Percentiles rank a stretch among this genome's conserved stretches.
These are phyloP conservation scores for Samia ricini DNA, from an alignment of 1,140 invertebrate genomes.

Conservation along the genomic window DNA sequence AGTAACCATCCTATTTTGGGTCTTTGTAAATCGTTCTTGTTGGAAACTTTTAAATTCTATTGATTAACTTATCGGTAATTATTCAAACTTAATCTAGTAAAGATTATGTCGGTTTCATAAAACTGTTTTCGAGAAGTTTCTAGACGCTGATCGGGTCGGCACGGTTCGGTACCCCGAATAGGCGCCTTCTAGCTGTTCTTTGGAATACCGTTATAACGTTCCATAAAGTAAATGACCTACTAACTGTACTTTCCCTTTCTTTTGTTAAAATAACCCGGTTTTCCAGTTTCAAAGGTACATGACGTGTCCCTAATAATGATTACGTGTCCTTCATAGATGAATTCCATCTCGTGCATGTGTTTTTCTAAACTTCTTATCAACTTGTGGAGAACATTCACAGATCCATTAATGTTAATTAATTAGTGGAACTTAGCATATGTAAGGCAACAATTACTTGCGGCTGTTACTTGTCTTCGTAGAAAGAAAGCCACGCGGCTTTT, in stretches of 20 bases:
- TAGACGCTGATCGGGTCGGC: not conserved
- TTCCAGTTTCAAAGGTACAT: constrained; percentile 18
- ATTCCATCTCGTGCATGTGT: too few relatives aligned
- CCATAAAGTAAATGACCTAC: not conserved
- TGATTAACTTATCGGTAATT: not conserved
- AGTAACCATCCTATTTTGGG: not conserved
- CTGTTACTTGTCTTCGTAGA: too few relatives aligned
- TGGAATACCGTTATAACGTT: not conserved
- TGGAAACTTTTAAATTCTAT: not conserved
- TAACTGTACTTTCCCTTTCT: constrained; percentile 33
- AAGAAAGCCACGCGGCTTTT: too few relatives aligned
- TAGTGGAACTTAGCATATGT: too few relatives aligned
- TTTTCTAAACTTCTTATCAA: too few relatives aligned
- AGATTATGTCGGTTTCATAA: not conserved
- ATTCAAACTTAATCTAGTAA: not conserved
- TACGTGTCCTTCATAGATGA: constrained; percentile 58
- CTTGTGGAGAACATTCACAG: too few relatives aligned
- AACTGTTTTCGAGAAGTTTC: not conserved
- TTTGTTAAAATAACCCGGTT: not conserved
- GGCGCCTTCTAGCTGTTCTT: not conserved
- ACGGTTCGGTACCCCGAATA: not conserved
- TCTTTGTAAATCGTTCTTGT: not conserved
- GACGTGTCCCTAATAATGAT: constrained; percentile 52
- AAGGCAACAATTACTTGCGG: too few relatives aligned
- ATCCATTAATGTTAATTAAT: too few relatives aligned